Percentiles rank a stretch among this genome's conserved stretches.
Evolutionary conservation across 2,113 vertebrate species (phyloP).

Genomic region (Aegithalos caudatus): DNA sequence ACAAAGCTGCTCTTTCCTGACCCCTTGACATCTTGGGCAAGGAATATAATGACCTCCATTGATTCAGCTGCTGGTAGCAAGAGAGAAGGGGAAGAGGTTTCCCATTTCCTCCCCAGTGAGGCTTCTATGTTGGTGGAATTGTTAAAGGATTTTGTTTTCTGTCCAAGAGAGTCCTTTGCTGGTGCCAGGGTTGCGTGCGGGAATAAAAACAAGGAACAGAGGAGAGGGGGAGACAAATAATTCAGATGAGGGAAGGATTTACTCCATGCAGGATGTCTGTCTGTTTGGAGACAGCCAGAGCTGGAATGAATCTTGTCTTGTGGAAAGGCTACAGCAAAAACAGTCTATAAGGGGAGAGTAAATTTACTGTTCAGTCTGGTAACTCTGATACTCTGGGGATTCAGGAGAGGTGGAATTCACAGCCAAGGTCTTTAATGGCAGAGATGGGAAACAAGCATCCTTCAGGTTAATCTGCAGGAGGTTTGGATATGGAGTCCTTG

Average conservation of each 20-base stretch:
- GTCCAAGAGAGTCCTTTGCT: background rate
- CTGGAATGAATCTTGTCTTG: background rate
- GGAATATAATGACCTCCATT: conserved; percentile 62
- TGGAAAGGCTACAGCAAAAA: background rate
- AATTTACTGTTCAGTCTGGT: background rate
- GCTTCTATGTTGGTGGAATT: conserved; percentile 4
- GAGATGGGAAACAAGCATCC: background rate
- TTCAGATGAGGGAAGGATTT: background rate
- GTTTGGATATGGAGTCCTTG: background rate
- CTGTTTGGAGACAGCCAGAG: background rate
- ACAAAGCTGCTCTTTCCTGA: conserved; percentile 61
- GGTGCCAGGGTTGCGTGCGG: background rate
- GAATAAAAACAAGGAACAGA: conserved; percentile 42
- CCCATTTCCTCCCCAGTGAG: conserved; percentile 40
- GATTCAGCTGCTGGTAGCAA: conserved; percentile 41
- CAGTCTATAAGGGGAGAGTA: background rate
- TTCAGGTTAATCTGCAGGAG: background rate
- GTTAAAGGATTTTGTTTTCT: conserved; percentile 52
- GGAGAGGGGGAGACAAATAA: background rate
- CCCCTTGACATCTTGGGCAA: conserved; percentile 49
- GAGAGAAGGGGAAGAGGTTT: conserved; percentile 41
- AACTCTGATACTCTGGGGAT: background rate
- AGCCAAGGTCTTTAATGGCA: background rate
- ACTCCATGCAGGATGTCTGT: background rate
- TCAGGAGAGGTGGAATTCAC: background rate